A percentile compares a stretch with the other conserved stretches of the same genome.
phyloP scores from a whole-genome alignment of 2,113 vertebrate genomes.

The Antechinus stuartii region DNA sequence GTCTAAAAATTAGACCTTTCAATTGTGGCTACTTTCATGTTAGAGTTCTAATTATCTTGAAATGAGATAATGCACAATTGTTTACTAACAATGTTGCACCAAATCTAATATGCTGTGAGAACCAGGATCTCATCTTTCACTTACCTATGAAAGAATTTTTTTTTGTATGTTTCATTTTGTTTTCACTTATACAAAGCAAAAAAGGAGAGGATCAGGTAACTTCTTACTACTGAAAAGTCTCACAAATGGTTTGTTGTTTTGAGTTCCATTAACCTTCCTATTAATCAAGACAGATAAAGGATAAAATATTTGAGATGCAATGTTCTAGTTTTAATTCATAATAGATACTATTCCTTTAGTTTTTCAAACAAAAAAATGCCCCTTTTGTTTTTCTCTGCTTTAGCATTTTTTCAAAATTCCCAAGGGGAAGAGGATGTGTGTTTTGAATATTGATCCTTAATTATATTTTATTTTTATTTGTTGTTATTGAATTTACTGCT shows the following conservation, averaged over 20 bases:
- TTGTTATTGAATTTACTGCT: not conserved
- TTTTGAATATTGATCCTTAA: not conserved
- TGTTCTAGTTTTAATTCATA: not conserved
- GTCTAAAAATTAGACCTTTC: not conserved
- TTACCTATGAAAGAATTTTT: not conserved
- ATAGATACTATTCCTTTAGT: not conserved
- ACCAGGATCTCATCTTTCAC: constrained; percentile 23
- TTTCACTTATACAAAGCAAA: not conserved
- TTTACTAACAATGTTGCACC: not conserved
- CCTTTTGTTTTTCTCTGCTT: not conserved
- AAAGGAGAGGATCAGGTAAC: not conserved
- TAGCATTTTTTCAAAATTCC: not conserved
- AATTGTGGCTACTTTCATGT: not conserved
- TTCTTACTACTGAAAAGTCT: not conserved
- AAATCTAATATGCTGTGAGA: not conserved
- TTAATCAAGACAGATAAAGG: constrained; percentile 6
- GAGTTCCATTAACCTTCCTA: constrained; percentile 17
- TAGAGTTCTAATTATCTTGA: not conserved
- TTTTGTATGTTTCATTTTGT: not conserved
- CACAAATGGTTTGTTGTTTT: not conserved
- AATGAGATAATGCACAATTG: not conserved
- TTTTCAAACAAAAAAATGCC: not conserved
- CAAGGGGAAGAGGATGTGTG: not conserved
- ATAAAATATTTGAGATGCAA: not conserved
- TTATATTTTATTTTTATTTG: not conserved